A percentile compares a stretch with the other conserved stretches of the same genome.
These are phyloP conservation scores for Globodera rostochiensis DNA, from an alignment of 1,140 invertebrate genomes.

Conservation along the genomic window DNA sequence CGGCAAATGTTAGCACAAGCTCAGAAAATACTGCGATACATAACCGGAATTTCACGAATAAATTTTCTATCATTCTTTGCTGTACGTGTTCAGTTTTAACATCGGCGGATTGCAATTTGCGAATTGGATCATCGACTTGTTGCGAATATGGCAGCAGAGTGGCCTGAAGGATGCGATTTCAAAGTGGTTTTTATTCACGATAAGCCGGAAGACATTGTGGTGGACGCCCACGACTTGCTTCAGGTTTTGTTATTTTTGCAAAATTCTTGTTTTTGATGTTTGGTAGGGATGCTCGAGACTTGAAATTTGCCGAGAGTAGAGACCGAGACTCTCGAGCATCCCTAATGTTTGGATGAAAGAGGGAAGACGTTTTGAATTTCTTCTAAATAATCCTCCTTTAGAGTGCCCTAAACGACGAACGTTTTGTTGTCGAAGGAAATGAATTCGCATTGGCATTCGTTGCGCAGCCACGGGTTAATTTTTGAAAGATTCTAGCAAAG, in stretches of 20 bases:
- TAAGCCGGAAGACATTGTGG: slow-evolving; percentile 8
- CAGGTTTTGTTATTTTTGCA: background rate
- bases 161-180: background rate
- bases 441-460: background rate
- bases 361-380: too few relatives aligned
- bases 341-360: too few relatives aligned
- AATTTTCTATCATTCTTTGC: too few relatives aligned
- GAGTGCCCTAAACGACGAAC: background rate
- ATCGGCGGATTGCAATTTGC: too few relatives aligned
- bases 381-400: background rate
- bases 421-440: background rate
- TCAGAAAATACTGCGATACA: too few relatives aligned
- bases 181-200: slow-evolving; percentile 20
- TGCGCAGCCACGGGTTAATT: slow-evolving; percentile 1
- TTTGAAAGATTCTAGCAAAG: background rate
- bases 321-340: too few relatives aligned
- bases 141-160: background rate
- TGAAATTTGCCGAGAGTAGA: too few relatives aligned
- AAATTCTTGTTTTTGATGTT: background rate
- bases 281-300: too few relatives aligned
- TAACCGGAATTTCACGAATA: too few relatives aligned
- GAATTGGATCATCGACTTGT: too few relatives aligned
- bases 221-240: slow-evolving; percentile 13
- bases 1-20: too few relatives aligned
- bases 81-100: too few relatives aligned